These are phyloP conservation scores for Phocoena phocoena DNA, from an alignment of 2,113 vertebrate species.

Conservation along the genomic window DNA sequence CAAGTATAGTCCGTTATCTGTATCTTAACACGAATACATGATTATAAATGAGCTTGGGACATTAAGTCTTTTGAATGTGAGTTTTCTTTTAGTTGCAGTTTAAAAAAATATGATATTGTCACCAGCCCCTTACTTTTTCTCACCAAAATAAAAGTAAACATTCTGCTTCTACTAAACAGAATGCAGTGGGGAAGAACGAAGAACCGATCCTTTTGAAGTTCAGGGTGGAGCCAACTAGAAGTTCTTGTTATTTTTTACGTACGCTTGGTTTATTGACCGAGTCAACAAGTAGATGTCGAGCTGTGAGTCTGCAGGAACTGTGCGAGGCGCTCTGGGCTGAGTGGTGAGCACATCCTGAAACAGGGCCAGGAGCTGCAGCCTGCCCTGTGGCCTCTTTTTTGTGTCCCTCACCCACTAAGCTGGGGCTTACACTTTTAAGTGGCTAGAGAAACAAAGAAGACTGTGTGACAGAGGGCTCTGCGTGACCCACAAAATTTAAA, in stretches of 20 bases:
- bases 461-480: not conserved
- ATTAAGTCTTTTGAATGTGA: not conserved
- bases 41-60: not conserved
- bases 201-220: not conserved
- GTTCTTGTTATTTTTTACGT: not conserved
- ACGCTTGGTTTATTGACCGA: not conserved
- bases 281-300: not conserved
- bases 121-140: not conserved
- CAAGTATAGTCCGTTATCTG: not conserved
- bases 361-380: not conserved
- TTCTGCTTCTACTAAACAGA: not conserved
- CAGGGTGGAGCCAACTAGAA: not conserved
- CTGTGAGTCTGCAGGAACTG: not conserved
- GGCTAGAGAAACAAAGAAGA: not conserved
- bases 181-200: not conserved
- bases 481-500: not conserved
- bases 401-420: not conserved
- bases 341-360: rapidly evolving
- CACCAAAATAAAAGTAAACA: not conserved
- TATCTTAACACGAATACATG: not conserved
- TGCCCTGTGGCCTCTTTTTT: not conserved
- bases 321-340: not conserved
- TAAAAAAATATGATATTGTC: not conserved
- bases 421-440: not conserved
- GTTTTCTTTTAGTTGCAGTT: not conserved